Base-by-base conservation (phyloP, 1,140 invertebrate species). In the Pachyrhynchus sulphureomaculatus region DNA sequence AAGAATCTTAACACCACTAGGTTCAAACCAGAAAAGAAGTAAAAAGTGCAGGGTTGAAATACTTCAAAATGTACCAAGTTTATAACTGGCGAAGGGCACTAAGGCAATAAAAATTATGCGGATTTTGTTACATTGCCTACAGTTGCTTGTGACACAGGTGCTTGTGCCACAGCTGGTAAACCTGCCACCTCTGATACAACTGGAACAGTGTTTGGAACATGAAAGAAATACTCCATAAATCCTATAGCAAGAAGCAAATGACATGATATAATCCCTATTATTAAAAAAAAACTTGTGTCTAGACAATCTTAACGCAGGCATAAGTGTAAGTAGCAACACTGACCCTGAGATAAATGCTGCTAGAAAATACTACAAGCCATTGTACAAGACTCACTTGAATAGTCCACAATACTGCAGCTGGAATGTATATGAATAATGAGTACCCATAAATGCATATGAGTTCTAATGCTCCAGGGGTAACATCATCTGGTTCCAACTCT, bases 371-470 rank as follows among this genome's bases (percentile, higher is more conserved):
- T 34, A 97, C 79, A 20, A 88, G 68, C 94, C 95, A 98, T 70
- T 95, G 93, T 13, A 97, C 79, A 83, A 88, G 87, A 3, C 79
- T 80, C 6, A 95, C 82, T 77, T 89, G 86, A 62, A 97, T 91
- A 0, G 93, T 87, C 92, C 94, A 97, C 4, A 98, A 77, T 68
- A 97, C 86, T n/a, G 93, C 92, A 4, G 96, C 88, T 6, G 95
- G 95, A 69, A 98, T 87, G 74, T 95, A 98, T 64, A 98, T 92
- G 26, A 91, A 86, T 34, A 99, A 77, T 0, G 93, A 96, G 76
- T 99, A 99, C 12, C 96, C 96, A 77, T 98, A 99, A 1, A 97
- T 81, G 77, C 94, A 97, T 64, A 98, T 82, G 4, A 96, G 82
- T 49, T 91, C 88, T 60, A 96, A 80, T 68, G 93, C 86, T 18